Evolutionary conservation across 2,113 vertebrate species (phyloP), one percentile per base, ranked within the genome.

Genomic region (Excalfactoria chinensis): DNA sequence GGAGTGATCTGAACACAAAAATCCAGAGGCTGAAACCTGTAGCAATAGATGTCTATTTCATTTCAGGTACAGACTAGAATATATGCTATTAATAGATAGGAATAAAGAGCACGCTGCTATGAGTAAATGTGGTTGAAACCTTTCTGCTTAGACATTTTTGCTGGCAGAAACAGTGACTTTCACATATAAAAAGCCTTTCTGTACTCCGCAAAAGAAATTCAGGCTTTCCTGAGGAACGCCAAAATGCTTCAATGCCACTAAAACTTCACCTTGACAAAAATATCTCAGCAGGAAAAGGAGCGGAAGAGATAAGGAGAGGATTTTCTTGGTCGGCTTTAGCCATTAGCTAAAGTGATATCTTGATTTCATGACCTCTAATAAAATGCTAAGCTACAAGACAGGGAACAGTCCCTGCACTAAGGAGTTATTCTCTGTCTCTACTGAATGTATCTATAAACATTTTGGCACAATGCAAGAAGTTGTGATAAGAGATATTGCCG

Each of bases 321-420:
- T 86, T 94, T 93, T 92, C 67, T 48, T 63, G 28, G 74, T 35
- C 58, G 51, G 35, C 35, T 82, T 23, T 49, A 76, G 44, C 62
- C 51, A 63, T 89, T 92, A 82, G 70, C 58, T 10, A 69, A 59
- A 30, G 75, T 67, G 46, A 8, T 90, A 86, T 82, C 77, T 88
- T 89, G 84, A 82, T 91, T 91, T 85, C 34, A 37, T 89, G 71
- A 84, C 55, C 59, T 87, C 86, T 79, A 93, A 95, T 89, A 86
- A 96, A 92, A 92, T 55, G 86, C 83, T 79, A 86, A 87, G 41
- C 35, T 79, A 43, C 37, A 72, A 13, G 34, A 72, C 4, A 44
- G 15, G 43, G 34, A 89, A 64, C 0, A 56, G 37, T 60, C 28
- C 13, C 41, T 74, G 75, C 46, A 79, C 5, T 4, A 70, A 76